phyloP scores from a whole-genome alignment of 2,888 invertebrate genomes.

The Luperina nickerlii region DNA sequence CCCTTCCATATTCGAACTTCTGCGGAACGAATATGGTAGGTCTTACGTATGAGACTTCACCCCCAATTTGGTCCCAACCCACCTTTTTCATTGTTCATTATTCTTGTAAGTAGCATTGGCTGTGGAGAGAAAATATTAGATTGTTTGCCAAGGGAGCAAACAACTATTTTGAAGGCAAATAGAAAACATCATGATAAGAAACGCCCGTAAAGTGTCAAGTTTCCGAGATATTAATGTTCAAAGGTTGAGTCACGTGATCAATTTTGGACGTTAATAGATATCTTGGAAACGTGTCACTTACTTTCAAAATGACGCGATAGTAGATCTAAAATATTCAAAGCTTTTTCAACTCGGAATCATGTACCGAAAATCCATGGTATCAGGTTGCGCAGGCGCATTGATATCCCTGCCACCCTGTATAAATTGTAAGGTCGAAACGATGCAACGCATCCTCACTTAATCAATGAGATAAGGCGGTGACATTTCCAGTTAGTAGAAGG shows the following conservation, averaged over 20 bases:
- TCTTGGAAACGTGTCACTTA: not conserved
- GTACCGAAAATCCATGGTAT: not conserved
- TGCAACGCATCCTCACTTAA: constrained; percentile 65
- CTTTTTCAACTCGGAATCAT: not conserved
- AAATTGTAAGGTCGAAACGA: not conserved
- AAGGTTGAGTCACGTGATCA: not conserved
- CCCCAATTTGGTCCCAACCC: not conserved
- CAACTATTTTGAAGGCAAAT: too few species aligned
- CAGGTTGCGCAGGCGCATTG: not conserved
- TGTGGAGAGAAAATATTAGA: not conserved
- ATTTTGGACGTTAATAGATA: not conserved
- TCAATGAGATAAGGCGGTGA: constrained; percentile 69
- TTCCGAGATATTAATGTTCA: too few species aligned
- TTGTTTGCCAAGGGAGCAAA: too few species aligned
- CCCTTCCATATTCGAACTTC: not conserved
- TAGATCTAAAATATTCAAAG: too few species aligned
- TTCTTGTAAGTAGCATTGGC: not conserved
- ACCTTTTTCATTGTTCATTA: not conserved
- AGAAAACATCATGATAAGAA: too few species aligned
- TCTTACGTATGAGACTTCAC: not conserved
- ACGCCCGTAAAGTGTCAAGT: too few species aligned
- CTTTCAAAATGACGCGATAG: too few species aligned
- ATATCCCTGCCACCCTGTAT: not conserved
- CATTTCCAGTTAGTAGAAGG: constrained; percentile 37
- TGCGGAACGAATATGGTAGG: not conserved